Percentiles rank a stretch among this genome's conserved stretches.
These are phyloP conservation scores for Caenorhabditis doughertyi DNA, from an alignment of 2,888 invertebrate genomes.

Conservation along the genomic window DNA sequence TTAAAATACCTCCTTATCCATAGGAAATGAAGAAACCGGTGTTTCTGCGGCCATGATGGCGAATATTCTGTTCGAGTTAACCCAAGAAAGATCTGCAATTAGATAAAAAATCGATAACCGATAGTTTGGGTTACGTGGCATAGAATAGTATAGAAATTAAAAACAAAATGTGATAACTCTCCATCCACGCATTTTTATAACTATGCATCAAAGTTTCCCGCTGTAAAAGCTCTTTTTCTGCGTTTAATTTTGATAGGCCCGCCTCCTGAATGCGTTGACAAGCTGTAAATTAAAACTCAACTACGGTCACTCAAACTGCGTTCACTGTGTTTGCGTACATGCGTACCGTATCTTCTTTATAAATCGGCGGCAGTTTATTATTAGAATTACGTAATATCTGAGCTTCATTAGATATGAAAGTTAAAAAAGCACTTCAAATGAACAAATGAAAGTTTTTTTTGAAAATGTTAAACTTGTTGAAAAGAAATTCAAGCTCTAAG, in stretches of 20 bases:
- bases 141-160: not conserved
- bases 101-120: conserved; percentile 48
- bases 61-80: conserved; percentile 33
- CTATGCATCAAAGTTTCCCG: not conserved
- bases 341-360: conserved; percentile 40
- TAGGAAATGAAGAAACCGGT: conserved; percentile 43
- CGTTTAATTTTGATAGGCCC: conserved; percentile 32
- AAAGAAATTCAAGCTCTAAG: no score
- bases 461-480: not conserved
- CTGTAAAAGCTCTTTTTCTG: not conserved
- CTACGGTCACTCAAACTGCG: conserved; percentile 28
- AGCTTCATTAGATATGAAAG: no score
- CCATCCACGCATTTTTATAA: not conserved
- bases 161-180: no score
- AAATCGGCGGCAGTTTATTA: not conserved
- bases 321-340: conserved; percentile 54
- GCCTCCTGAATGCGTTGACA: conserved; percentile 18
- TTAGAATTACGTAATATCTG: no score
- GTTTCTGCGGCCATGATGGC: conserved; percentile 42
- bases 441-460: no score
- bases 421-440: no score
- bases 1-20: conserved; percentile 46
- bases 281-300: not conserved
- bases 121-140: conserved; percentile 13
- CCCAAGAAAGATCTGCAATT: conserved; percentile 24